A percentile compares a stretch with the other conserved stretches of the same genome.
phyloP scores from a whole-genome alignment of 2,888 invertebrate genomes.

The Ectobius pallidus region DNA sequence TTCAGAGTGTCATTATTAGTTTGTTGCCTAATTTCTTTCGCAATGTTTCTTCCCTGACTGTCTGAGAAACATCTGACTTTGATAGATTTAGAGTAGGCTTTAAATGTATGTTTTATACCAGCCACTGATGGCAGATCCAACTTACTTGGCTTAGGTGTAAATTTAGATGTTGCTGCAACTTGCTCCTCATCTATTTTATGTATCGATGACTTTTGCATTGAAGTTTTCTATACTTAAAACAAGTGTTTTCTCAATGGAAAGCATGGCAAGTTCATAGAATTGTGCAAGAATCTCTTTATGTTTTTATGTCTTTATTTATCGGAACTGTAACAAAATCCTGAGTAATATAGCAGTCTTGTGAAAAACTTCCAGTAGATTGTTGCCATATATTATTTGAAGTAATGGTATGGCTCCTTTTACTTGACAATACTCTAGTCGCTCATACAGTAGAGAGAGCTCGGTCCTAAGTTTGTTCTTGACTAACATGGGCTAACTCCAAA shows the following conservation, averaged over 20 bases:
- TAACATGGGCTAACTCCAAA: background rate
- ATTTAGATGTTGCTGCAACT: background rate
- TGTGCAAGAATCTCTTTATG: background rate
- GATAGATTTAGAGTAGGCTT: background rate
- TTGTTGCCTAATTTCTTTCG: background rate
- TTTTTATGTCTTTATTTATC: background rate
- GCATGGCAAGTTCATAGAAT: background rate
- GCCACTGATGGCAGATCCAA: background rate
- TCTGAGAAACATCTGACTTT: background rate
- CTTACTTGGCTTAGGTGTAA: background rate
- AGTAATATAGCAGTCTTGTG: background rate
- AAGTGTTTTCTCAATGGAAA: background rate
- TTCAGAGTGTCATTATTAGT: no score
- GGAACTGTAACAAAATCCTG: background rate
- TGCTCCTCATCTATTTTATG: background rate
- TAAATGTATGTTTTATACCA: no score
- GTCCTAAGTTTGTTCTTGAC: background rate
- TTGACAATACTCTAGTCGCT: background rate
- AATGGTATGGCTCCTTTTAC: background rate
- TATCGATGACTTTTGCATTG: background rate
- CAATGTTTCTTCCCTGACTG: background rate
- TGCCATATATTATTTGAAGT: background rate
- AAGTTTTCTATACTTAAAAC: background rate
- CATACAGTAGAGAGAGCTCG: conserved; percentile 1
- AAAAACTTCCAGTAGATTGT: background rate